A percentile compares a stretch with the other conserved stretches of the same genome.
Evolutionary conservation across 2,888 invertebrate species (phyloP).

Genomic region (Catocala fraxini): DNA sequence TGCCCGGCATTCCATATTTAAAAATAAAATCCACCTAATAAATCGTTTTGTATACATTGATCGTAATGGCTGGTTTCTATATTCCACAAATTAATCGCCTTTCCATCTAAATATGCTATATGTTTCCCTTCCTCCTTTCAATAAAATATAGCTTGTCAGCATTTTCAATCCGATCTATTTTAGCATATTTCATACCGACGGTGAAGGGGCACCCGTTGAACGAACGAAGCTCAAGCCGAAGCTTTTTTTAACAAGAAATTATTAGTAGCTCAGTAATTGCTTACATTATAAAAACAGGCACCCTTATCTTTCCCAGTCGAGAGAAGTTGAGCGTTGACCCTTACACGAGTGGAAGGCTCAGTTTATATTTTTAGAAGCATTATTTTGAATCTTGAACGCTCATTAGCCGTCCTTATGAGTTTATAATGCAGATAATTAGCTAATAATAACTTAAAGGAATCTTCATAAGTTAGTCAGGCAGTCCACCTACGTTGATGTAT

Average conservation of each 20-base stretch:
- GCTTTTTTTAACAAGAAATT: slow-evolving; percentile 16
- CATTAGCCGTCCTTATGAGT: slow-evolving; percentile 4
- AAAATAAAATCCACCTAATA: no score
- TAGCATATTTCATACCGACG: slow-evolving; percentile 7
- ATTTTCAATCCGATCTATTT: slow-evolving; percentile 2
- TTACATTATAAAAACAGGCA: slow-evolving; percentile 30
- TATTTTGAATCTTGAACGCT: slow-evolving; percentile 12
- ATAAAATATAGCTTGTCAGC: background rate
- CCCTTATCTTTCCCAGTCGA: slow-evolving; percentile 28
- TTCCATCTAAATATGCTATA: no score
- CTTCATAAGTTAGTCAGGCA: no score
- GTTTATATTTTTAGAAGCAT: slow-evolving; percentile 12
- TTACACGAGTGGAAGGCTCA: slow-evolving; percentile 18
- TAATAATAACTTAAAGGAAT: background rate
- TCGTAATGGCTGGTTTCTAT: no score
- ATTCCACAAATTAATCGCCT: no score
- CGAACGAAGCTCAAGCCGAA: background rate
- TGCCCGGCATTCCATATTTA: no score
- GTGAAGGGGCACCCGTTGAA: background rate
- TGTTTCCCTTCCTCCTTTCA: no score
- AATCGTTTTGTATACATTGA: no score
- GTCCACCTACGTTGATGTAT: no score
- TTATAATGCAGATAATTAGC: background rate
- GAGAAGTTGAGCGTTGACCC: slow-evolving; percentile 26
- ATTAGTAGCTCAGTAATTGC: slow-evolving; percentile 30